A percentile compares a stretch with the other conserved stretches of the same genome.
Conservation (phyloP, 2,888 invertebrate genomes). For the Amiota communis region DNA sequence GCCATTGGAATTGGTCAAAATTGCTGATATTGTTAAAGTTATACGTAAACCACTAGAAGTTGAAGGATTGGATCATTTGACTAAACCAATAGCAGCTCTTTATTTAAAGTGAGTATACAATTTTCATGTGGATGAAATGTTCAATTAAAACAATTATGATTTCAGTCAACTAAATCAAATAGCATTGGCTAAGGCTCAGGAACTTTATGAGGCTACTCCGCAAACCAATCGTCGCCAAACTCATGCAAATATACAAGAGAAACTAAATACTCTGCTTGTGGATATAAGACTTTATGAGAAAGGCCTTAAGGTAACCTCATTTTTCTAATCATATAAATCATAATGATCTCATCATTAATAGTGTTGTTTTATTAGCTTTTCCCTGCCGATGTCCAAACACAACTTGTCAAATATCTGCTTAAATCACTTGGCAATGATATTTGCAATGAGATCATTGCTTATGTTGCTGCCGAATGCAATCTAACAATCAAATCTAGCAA, state of each 20-base stretch:
- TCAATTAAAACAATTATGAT: background rate
- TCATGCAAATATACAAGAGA: slow-evolving; percentile 87
- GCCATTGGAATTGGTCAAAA: slow-evolving; percentile 78
- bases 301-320: slow-evolving; percentile 76
- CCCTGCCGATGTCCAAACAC: slow-evolving; percentile 78
- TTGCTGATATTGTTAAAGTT: slow-evolving; percentile 80
- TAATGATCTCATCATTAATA: background rate
- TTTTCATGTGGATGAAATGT: background rate
- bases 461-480: slow-evolving; percentile 84
- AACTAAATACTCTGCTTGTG: slow-evolving; percentile 82
- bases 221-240: slow-evolving; percentile 84
- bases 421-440: slow-evolving; percentile 89
- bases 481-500: slow-evolving; percentile 75
- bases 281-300: slow-evolving; percentile 87
- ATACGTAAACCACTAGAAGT: slow-evolving; percentile 79
- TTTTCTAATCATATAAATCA: background rate
- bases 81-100: slow-evolving; percentile 80
- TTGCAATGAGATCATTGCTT: slow-evolving; percentile 83
- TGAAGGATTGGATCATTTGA: slow-evolving; percentile 83
- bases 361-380: slow-evolving; percentile 71
- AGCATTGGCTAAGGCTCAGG: slow-evolving; percentile 80
- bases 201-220: slow-evolving; percentile 83
- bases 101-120: slow-evolving; percentile 77
- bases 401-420: slow-evolving; percentile 86
- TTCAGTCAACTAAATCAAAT: slow-evolving; percentile 79